These are phyloP conservation scores for Aphidius gifuensis DNA, from an alignment of 1,140 invertebrate species.

Conservation along the genomic window DNA sequence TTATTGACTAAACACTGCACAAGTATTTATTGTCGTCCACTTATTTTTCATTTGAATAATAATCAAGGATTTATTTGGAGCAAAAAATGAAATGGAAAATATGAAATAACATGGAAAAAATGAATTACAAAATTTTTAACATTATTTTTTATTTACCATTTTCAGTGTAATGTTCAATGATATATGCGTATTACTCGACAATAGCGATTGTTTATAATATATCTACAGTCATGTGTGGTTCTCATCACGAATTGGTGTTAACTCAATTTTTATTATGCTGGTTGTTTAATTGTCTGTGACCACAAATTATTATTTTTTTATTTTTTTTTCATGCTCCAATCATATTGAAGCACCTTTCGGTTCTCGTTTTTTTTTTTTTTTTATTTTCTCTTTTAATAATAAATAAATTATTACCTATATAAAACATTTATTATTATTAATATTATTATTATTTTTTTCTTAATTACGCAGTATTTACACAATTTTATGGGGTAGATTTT, in stretches of 20 bases:
- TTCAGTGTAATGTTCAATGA: slow-evolving; percentile 51
- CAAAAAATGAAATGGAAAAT: no score
- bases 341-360: background rate
- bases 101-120: background rate
- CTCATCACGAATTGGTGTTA: no score
- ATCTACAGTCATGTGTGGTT: slow-evolving; percentile 46
- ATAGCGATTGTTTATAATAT: slow-evolving; percentile 50
- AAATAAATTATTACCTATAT: slow-evolving; percentile 53
- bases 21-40: no score
- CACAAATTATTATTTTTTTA: slow-evolving; percentile 15
- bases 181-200: slow-evolving; percentile 47
- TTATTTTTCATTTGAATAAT: no score
- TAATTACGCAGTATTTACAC: slow-evolving; percentile 46
- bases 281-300: slow-evolving; percentile 20
- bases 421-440: slow-evolving; percentile 37
- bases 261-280: background rate
- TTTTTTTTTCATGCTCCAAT: slow-evolving; percentile 9
- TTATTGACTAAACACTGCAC: no score
- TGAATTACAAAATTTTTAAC: slow-evolving; percentile 42
- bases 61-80: no score
- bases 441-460: slow-evolving; percentile 16
- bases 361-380: slow-evolving; percentile 18
- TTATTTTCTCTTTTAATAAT: slow-evolving; percentile 38
- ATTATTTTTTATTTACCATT: slow-evolving; percentile 53
- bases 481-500: background rate